Base-by-base conservation (phyloP, 2,888 invertebrate genomes). In the Drosophila macrospina region DNA sequence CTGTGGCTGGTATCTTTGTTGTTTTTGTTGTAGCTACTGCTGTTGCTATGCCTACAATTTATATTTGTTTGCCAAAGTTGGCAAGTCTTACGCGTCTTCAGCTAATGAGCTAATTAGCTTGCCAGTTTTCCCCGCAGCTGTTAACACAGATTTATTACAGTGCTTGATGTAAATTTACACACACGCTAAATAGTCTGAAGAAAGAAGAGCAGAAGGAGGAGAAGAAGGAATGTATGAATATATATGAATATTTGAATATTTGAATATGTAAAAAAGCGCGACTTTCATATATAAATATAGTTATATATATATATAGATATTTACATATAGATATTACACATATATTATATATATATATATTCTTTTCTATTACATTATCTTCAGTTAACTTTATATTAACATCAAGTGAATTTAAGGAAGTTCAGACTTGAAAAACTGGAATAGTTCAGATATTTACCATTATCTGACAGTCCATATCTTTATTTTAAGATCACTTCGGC, bases 71-170 rank as follows among this genome's bases (percentile, higher is more conserved):
- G 73, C 63, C 54, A 59, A 61, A 64, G 75, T 62, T 64, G 59
- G 56, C 67, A 45, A 45, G 20, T 71, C 63, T 50, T n/a, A 59
- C 32, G 48, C 30, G 36, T 11, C 16, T 51, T 52, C 36, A 45
- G 39, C 66, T 73, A 75, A 69, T 61, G 44, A 73, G 76, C 62
- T 68, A 76, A 60, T 79, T 79, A 63, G 47, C 26, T 48, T 24
- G 42, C 3, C 20, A 30, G 20, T 42, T 42, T 13, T 1, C 11
- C 28, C 6, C 39, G 51, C 52, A 45, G 36, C 11, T 45, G 75
- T 61, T 61, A 54, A 56, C 26, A 10, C 37, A 42, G 66, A 65
- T 76, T 74, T 74, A 71, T 76, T 57, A 51, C 42, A 36, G 8
- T 28, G 51, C 41, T n/a, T n/a, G 36, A 8, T 71, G 66, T 51